Evolutionary conservation across 2,888 invertebrate genomes (phyloP).

Genomic region (Lacanobia wlatinum): DNA sequence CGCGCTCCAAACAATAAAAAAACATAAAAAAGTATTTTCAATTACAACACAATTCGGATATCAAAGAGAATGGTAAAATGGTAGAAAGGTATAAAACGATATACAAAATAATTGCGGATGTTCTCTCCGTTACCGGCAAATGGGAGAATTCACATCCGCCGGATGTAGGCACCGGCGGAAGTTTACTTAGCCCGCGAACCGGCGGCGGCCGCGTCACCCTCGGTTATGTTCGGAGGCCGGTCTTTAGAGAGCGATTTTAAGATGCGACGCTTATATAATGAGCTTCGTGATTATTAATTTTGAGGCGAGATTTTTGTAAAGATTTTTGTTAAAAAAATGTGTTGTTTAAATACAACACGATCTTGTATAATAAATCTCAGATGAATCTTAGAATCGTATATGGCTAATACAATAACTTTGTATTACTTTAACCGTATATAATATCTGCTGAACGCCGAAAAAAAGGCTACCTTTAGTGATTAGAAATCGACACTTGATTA

Average conservation of each 20-base stretch:
- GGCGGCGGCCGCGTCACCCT: constrained; percentile 77
- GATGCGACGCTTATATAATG: constrained; percentile 37
- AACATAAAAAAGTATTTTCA: constrained; percentile 48
- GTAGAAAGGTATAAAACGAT: constrained; percentile 70
- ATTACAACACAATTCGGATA: constrained; percentile 62
- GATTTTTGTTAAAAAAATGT: background rate
- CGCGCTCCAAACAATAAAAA: constrained; percentile 25
- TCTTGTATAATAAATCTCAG: background rate
- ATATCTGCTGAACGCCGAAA: too few species aligned
- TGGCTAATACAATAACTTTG: too few species aligned
- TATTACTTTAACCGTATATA: too few species aligned
- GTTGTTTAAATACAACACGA: background rate
- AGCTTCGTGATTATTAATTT: background rate
- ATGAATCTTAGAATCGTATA: too few species aligned
- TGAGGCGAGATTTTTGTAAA: background rate
- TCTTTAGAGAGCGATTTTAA: constrained; percentile 50
- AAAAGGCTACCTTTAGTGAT: too few species aligned
- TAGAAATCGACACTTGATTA: too few species aligned
- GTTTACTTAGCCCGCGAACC: constrained; percentile 86
- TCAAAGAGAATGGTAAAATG: constrained; percentile 60
- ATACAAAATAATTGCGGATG: constrained; percentile 82
- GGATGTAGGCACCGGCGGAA: constrained; percentile 82
- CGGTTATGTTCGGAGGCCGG: constrained; percentile 64
- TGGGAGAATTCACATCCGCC: constrained; percentile 84
- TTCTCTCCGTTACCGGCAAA: constrained; percentile 79